phyloP scores from a whole-genome alignment of 1,140 invertebrate genomes.

The Neodiprion virginianus region DNA sequence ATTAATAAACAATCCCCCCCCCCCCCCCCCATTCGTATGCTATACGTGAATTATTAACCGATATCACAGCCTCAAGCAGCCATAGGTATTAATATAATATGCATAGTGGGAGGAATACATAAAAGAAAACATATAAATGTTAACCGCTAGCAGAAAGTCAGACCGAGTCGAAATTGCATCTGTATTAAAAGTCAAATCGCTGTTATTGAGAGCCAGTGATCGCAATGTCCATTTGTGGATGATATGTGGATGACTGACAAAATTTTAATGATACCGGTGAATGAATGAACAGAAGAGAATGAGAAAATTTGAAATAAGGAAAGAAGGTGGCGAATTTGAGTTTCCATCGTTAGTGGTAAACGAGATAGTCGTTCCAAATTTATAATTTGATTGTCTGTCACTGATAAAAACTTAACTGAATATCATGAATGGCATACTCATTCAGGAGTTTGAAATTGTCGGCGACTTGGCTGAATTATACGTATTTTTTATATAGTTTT shows the following conservation, averaged over 20 bases:
- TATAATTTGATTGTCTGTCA: no score
- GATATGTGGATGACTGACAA: no score
- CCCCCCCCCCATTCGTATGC: constrained; percentile 25
- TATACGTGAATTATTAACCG: constrained; percentile 26
- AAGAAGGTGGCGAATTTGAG: neutral
- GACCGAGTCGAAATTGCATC: constrained; percentile 37
- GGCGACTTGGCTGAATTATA: no score
- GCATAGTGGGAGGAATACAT: constrained; percentile 42
- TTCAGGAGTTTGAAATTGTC: no score
- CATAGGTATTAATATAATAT: neutral
- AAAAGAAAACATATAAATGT: constrained; percentile 43
- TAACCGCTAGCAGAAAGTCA: constrained; percentile 32
- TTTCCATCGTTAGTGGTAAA: no score
- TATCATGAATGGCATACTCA: no score
- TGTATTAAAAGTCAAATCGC: constrained; percentile 24
- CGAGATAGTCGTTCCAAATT: no score
- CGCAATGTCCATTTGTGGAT: no score
- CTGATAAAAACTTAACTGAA: no score
- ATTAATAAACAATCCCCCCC: constrained; percentile 45
- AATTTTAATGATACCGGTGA: no score
- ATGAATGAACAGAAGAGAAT: neutral
- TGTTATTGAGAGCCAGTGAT: no score
- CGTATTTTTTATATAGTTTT: no score
- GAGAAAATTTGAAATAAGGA: neutral
- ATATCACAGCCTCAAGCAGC: constrained; percentile 24